Base-by-base conservation (phyloP, 2,113 vertebrate genomes). In the Synodontis membranacea region DNA sequence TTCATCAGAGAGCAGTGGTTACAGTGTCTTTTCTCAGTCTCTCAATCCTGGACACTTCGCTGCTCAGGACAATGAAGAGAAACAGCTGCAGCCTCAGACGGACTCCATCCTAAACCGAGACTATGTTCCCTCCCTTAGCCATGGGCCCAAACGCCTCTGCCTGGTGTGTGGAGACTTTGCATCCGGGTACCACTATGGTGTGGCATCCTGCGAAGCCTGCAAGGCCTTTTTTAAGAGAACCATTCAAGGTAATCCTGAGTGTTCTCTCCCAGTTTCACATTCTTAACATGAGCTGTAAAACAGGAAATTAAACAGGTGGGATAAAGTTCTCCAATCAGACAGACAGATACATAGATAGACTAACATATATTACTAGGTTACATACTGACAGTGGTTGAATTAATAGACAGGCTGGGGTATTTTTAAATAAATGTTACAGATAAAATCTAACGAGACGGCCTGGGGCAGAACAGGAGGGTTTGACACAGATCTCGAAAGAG, bases 191-290 rank as follows among this genome's bases (percentile, higher is more conserved):
- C 95, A 95, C 88, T 93, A 93, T 37, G 92, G 92, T 1, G 92
- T 92, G 0, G 91, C 92, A 17, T 93, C 92, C 60, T 95, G 94
- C 2, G 94, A 95, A 84, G 94, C 94, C 60, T 95, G 94, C 89
- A 95, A 95, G 76, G 94, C 94, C 0, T 95, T 95, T 89, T 95
- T 95, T 91, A 95, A 95, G 84, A 92, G 95, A 54, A 95, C 94
- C 82, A 92, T 95, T 7, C 95, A 95, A 91, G 95, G 95, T 95
- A 76, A 39, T 54, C 50, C n/a, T 11, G 31, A 79, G n/a, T 1
- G 4, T 39, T 56, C 4, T 12, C 34, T 80, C 10, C 31, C 17
- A 56, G n/a, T 54, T 79, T 79, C 11, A 80, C 15, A 34, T 31
- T 78, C 46, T 31, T 52, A 34, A 31, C 46, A 78, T 17, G 14